Percentiles rank a stretch among this genome's conserved stretches.
Evolutionary conservation across 2,888 invertebrate genomes (phyloP).

Genomic region (Lumbricus terrestris): DNA sequence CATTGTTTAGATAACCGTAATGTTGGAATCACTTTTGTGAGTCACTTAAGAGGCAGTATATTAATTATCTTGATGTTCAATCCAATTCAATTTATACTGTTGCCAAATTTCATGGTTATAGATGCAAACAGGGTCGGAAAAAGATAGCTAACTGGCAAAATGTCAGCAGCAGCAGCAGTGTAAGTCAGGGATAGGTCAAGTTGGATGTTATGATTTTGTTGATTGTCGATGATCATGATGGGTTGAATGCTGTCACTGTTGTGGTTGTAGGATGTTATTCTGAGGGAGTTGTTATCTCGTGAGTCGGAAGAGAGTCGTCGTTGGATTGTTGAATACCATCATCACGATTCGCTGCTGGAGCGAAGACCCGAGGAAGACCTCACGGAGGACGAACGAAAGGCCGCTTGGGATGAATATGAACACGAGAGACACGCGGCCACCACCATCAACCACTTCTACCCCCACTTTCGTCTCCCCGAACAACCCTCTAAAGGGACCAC

Average conservation of each 20-base stretch:
- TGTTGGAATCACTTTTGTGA: background rate
- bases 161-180: background rate
- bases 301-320: constrained; percentile 68
- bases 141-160: background rate
- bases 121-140: no score
- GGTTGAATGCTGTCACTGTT: background rate
- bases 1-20: background rate
- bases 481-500: no score
- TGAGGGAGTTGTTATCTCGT: constrained; percentile 57
- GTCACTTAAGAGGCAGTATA: background rate
- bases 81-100: no score
- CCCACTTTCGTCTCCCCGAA: background rate
- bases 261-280: constrained; percentile 49
- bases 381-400: constrained; percentile 86
- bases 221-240: background rate
- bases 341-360: constrained; percentile 91
- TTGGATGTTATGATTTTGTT: background rate
- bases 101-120: no score
- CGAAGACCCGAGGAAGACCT: constrained; percentile 89
- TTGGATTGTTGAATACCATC: constrained; percentile 83
- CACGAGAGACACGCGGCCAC: constrained; percentile 67
- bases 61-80: background rate
- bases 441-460: background rate
- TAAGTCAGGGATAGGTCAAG: background rate
- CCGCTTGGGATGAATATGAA: constrained; percentile 96